Conservation (phyloP, 2,888 invertebrate genomes). For the Calephelis perditalis region DNA sequence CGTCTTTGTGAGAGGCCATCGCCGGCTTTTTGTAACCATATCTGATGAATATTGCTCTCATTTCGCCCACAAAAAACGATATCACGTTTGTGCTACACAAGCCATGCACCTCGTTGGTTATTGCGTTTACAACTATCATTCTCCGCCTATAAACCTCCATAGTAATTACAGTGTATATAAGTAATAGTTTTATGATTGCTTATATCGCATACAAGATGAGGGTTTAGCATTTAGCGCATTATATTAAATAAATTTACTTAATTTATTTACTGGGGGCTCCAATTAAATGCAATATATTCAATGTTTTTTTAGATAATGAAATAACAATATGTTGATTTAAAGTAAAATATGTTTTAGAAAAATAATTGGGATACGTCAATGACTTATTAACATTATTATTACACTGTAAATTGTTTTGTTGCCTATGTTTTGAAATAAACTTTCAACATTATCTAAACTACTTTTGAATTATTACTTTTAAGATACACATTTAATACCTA, state of each 20-base stretch:
- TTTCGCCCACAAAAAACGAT: slow-evolving; percentile 64
- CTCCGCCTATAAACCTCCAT: not conserved
- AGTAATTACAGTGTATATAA: slow-evolving; percentile 9
- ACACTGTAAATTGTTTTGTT: too few relatives aligned
- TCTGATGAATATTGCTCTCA: slow-evolving; percentile 76
- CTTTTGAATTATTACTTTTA: too few relatives aligned
- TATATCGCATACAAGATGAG: not conserved
- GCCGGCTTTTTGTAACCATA: slow-evolving; percentile 69
- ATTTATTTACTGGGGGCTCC: too few relatives aligned
- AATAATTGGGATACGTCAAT: too few relatives aligned
- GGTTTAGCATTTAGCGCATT: not conserved
- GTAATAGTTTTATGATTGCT: slow-evolving; percentile 5
- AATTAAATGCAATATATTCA: too few relatives aligned
- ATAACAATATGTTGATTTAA: too few relatives aligned
- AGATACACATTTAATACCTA: too few relatives aligned
- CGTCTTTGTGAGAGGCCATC: slow-evolving; percentile 69
- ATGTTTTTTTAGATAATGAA: too few relatives aligned
- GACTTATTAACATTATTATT: too few relatives aligned
- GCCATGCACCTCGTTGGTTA: slow-evolving; percentile 34
- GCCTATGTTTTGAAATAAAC: too few relatives aligned
- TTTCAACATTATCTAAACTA: too few relatives aligned
- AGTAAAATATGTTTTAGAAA: too few relatives aligned
- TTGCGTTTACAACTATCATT: slow-evolving; percentile 17
- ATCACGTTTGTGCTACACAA: slow-evolving; percentile 37
- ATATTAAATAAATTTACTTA: not conserved